A percentile compares a stretch with the other conserved stretches of the same genome.
Evolutionary conservation across 2,113 vertebrate genomes (phyloP).

Genomic region (Scatophagus argus): DNA sequence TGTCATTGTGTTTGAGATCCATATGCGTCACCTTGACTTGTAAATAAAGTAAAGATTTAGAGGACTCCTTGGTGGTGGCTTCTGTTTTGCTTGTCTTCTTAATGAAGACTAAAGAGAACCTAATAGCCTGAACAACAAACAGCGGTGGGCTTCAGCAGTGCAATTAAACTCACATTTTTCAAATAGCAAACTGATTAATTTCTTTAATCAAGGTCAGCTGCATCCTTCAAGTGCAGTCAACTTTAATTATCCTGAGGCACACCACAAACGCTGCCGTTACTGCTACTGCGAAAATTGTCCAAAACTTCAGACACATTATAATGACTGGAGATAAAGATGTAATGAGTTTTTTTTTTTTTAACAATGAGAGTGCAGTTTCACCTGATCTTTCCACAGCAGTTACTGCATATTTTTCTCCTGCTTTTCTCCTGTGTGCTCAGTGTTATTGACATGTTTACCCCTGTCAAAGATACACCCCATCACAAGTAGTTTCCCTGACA

Average conservation of each 20-base stretch:
- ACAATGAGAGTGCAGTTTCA: conserved; percentile 16
- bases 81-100: conserved; percentile 32
- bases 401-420: conserved; percentile 28
- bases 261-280: conserved; percentile 26
- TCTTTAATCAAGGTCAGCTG: conserved; percentile 65
- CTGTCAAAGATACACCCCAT: conserved; percentile 45
- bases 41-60: conserved; percentile 46
- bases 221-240: conserved; percentile 64
- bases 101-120: conserved; percentile 68
- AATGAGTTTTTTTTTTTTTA: conserved; percentile 47
- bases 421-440: conserved; percentile 22
- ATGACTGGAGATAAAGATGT: conserved; percentile 52
- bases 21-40: conserved; percentile 44
- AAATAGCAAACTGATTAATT: conserved; percentile 71
- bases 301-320: conserved; percentile 30
- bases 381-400: conserved; percentile 19
- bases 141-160: conserved; percentile 33
- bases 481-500: conserved; percentile 47
- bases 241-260: conserved; percentile 55
- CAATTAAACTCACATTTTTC: conserved; percentile 64
- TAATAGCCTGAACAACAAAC: conserved; percentile 64
- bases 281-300: conserved; percentile 33
- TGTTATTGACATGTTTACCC: conserved; percentile 75
- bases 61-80: conserved; percentile 21
- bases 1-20: conserved; percentile 32